phyloP scores from a whole-genome alignment of 2,888 invertebrate species.

The Mechanitis messenoides region DNA sequence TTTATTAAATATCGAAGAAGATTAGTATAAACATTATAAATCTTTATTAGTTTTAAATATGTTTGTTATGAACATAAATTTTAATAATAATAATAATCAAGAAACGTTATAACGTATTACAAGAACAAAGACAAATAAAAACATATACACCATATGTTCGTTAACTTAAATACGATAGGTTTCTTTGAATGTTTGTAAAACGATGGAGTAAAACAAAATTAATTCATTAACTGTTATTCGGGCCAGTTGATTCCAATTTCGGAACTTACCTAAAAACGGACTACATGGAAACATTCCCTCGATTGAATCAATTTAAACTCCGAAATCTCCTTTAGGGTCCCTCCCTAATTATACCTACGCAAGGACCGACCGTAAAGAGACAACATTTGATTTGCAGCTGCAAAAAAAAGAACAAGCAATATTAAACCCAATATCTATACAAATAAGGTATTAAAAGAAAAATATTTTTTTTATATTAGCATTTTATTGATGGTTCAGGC shows the following conservation, averaged over 20 bases:
- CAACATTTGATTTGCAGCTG: constrained; percentile 41
- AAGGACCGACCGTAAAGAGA: constrained; percentile 65
- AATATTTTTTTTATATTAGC: constrained; percentile 7
- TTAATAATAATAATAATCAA: no score
- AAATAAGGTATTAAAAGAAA: constrained; percentile 27
- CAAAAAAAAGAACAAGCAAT: constrained; percentile 34
- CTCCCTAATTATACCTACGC: constrained; percentile 72
- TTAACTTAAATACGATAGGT: no score
- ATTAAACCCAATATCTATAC: constrained; percentile 29
- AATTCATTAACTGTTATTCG: constrained; percentile 31
- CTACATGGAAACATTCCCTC: constrained; percentile 62
- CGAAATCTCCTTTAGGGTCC: constrained; percentile 71
- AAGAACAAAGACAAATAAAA: no score
- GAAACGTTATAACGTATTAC: no score
- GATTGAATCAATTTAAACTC: constrained; percentile 75
- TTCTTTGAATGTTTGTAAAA: neutral
- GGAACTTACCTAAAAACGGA: constrained; percentile 42
- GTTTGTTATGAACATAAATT: no score
- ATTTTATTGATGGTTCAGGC: constrained; percentile 49
- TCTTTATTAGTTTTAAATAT: no score
- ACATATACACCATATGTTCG: no score
- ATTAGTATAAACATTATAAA: no score
- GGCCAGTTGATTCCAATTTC: constrained; percentile 59
- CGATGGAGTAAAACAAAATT: constrained; percentile 19
- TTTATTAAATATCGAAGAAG: no score